Percentiles rank a stretch among this genome's conserved stretches.
Evolutionary conservation across 30 jellyfish, hydroid and myxozoan species (phyloP).

Genomic region (Sanderia malayensis): DNA sequence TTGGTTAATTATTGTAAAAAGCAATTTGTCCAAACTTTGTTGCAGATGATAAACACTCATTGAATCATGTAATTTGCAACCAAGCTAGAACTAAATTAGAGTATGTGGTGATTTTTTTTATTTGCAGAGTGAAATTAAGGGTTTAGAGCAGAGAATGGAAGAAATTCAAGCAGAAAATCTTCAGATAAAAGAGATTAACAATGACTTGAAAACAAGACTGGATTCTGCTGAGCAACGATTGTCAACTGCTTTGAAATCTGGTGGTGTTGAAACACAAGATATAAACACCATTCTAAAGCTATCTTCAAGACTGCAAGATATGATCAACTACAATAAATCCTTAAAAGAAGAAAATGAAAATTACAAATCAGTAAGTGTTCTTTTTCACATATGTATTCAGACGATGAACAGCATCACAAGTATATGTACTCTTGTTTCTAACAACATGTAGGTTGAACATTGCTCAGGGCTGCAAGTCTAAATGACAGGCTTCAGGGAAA

Average conservation of each 20-base stretch:
- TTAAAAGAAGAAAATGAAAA: conserved; percentile 56
- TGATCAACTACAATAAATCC: conserved; percentile 66
- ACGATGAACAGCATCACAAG: too few relatives aligned
- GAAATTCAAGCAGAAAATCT: conserved; percentile 59
- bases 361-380: conserved; percentile 55
- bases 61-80: too few relatives aligned
- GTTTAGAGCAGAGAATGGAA: conserved; percentile 52
- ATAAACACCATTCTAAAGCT: conserved; percentile 78
- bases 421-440: too few relatives aligned
- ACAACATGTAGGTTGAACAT: too few relatives aligned
- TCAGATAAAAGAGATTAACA: conserved; percentile 56
- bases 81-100: too few relatives aligned
- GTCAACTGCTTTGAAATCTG: conserved; percentile 28
- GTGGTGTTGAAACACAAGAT: conserved; percentile 51
- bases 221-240: conserved; percentile 57
- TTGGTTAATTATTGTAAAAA: too few relatives aligned
- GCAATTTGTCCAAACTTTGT: too few relatives aligned
- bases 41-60: too few relatives aligned
- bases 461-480: not conserved
- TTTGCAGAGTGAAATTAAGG: conserved; percentile 64
- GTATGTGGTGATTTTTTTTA: too few relatives aligned
- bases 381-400: not conserved
- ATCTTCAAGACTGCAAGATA: conserved; percentile 90
- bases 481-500: too few relatives aligned
- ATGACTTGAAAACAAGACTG: conserved; percentile 58